Percentiles rank a stretch among this genome's conserved stretches.
phyloP scores from a whole-genome alignment of 1,140 invertebrate species.

The Leptonema lineaticorne region DNA sequence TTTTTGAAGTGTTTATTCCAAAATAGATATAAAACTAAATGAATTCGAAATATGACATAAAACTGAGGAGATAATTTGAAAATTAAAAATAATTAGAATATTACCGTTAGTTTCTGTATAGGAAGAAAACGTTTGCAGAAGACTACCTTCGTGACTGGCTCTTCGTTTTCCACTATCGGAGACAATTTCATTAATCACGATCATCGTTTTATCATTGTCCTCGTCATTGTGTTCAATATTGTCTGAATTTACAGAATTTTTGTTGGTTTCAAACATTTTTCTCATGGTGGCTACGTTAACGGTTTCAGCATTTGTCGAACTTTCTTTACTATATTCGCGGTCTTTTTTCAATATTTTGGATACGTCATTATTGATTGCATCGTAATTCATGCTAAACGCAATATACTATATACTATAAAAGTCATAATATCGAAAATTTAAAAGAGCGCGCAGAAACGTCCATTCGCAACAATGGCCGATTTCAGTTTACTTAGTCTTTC shows the following conservation, averaged over 20 bases:
- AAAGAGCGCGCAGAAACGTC: background rate
- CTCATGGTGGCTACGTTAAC: background rate
- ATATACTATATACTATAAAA: background rate
- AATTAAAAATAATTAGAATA: background rate
- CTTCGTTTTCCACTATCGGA: slow-evolving; percentile 14
- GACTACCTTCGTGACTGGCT: slow-evolving; percentile 17
- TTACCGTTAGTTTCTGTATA: slow-evolving; percentile 6
- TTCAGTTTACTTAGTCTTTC: background rate
- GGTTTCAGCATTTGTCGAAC: background rate
- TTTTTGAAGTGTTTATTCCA: no score
- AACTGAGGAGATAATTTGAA: no score
- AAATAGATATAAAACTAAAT: no score
- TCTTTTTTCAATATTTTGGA: no score
- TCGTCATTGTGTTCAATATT: background rate
- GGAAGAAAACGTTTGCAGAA: slow-evolving; percentile 2
- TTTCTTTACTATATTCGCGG: no score
- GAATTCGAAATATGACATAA: no score
- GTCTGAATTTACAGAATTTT: background rate
- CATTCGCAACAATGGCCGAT: background rate
- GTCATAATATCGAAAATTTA: background rate
- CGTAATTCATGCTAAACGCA: no score
- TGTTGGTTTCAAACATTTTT: background rate
- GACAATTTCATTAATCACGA: background rate
- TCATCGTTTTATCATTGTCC: background rate
- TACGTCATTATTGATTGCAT: no score